Evolutionary conservation across 1,140 invertebrate genomes (phyloP).

Genomic region (Teleopsis dalmanni): DNA sequence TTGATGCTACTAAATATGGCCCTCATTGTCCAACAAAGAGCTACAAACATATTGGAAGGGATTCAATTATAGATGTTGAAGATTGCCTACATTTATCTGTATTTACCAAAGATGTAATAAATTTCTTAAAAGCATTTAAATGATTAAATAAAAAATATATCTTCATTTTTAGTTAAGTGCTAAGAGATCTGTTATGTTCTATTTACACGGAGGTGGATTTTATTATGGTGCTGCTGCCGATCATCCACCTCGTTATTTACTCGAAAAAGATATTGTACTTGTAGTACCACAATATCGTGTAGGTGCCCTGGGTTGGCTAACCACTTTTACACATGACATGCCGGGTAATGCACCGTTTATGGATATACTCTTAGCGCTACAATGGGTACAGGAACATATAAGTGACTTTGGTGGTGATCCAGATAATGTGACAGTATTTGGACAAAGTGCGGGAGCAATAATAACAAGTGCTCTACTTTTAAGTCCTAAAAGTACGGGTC

Average conservation of each 20-base stretch:
- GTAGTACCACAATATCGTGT: constrained; percentile 75
- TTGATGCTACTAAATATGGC: too few relatives aligned
- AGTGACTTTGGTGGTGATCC: constrained; percentile 58
- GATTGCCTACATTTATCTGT: constrained; percentile 38
- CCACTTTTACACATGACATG: constrained; percentile 32
- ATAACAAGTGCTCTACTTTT: constrained; percentile 30
- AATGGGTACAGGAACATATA: constrained; percentile 59
- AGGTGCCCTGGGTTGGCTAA: constrained; percentile 51
- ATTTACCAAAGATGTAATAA: constrained; percentile 38
- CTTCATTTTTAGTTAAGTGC: constrained; percentile 19
- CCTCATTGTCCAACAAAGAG: too few relatives aligned
- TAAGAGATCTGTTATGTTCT: constrained; percentile 36
- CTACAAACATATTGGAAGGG: too few relatives aligned
- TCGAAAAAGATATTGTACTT: constrained; percentile 67
- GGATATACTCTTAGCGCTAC: constrained; percentile 45
- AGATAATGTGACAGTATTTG: constrained; percentile 43
- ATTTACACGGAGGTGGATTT: constrained; percentile 41
- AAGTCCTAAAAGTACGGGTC: constrained; percentile 25
- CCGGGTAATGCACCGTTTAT: constrained; percentile 34
- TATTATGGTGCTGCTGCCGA: constrained; percentile 46
- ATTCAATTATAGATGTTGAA: too few relatives aligned
- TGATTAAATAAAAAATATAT: too few relatives aligned
- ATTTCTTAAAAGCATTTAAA: neutral
- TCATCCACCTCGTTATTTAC: constrained; percentile 63
- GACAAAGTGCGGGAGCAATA: constrained; percentile 36